Evolutionary conservation across 2,797 vertebrate species (phyloP), one percentile per base, ranked within the genome.

Genomic region (Neosilurus hyrtlii): DNA sequence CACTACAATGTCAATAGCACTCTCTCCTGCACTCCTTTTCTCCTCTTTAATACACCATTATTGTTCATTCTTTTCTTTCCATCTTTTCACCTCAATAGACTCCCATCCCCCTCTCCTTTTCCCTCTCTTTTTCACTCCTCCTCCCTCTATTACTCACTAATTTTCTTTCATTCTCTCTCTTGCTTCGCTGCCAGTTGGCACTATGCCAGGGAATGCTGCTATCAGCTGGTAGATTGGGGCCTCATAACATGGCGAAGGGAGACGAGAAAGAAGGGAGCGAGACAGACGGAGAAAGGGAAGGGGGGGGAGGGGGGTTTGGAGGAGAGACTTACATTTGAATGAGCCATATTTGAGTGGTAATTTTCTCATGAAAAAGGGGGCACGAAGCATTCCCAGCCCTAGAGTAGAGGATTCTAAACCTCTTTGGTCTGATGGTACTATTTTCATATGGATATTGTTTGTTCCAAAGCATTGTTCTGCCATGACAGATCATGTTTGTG

Each of bases 201-300:
- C 80, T n/a, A 84, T 92, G 94, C 95, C 95, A 95, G 92, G 92
- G 95, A 95, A 95, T 95, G 95, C 94, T 95, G 93, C 93, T 95
- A 95, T 95, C 95, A 95, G 95, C 95, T 95, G 95, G 94, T 95
- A 92, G 93, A 94, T 92, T 93, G 92, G 93, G 93, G 91, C 92
- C 92, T 94, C 94, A 94, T 94, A 95, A 95, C 93, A 95, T 94
- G 93, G 93, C 90, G 92, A 93, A 88, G 88, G 90, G 90, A 90
- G 91, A 92, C 88, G 90, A 89, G 86, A 86, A 87, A 86, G 86
- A 86, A 82, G 76, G 76, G 78, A 84, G 81, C 79, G 76, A 74
- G 87, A 90, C 89, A 91, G 90, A 90, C 88, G 86, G 81, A 83
- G 71, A 65, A 37, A 81, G 76, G 84, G 85, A 79, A 76, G 84